Evolutionary conservation across 2,113 vertebrate genomes (phyloP).

Genomic region (Colius striatus): DNA sequence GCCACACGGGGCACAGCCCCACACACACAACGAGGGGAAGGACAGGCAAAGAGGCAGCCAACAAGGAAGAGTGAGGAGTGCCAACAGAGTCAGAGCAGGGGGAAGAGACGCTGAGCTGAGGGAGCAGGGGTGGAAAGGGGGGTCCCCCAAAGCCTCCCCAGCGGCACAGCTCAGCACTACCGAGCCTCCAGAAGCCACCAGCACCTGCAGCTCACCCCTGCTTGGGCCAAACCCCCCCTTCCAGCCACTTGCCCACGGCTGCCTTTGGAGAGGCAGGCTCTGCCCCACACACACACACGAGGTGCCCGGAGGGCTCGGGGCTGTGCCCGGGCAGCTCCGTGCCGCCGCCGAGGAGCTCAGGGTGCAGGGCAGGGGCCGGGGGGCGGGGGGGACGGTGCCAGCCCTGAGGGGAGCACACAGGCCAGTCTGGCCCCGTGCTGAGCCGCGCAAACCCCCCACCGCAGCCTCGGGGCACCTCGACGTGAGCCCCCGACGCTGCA

Average conservation of each 20-base stretch:
- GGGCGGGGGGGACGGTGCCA: no score
- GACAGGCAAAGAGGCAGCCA: not conserved
- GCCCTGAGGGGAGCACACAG: rapidly evolving
- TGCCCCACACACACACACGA: rapidly evolving
- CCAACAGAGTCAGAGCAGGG: not conserved
- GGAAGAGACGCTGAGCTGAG: rapidly evolving
- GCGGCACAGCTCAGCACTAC: rapidly evolving
- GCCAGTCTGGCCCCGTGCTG: no score
- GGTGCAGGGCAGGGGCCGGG: no score
- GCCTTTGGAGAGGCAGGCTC: not conserved
- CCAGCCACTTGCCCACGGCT: rapidly evolving
- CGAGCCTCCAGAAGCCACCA: not conserved
- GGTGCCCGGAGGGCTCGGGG: not conserved
- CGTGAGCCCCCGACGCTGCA: no score
- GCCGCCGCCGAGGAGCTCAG: no score
- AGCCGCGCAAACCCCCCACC: no score
- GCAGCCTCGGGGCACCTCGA: no score
- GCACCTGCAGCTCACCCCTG: not conserved
- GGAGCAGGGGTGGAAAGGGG: no score
- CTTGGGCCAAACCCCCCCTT: not conserved
- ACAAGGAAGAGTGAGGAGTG: rapidly evolving
- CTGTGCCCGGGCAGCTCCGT: rapidly evolving
- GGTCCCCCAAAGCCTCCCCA: not conserved
- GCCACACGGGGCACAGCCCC: not conserved
- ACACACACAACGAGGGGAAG: not conserved